Base-by-base conservation (phyloP, 2,888 invertebrate species). In the Stomorhina lunata region DNA sequence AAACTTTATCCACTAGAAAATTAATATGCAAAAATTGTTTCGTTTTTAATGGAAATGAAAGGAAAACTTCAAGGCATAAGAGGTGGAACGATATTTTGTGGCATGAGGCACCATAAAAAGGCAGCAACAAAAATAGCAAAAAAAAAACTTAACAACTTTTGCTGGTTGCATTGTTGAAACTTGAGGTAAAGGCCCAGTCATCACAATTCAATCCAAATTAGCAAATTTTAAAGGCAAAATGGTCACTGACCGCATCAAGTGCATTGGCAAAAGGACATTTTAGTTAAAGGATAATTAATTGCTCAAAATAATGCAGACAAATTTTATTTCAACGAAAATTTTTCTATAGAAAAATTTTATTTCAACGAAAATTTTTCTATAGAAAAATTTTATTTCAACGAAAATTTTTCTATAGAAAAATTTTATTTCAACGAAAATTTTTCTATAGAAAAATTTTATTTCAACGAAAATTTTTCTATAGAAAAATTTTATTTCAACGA, bases 171-270 rank as follows among this genome's bases (percentile, higher is more conserved):
- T 61, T 72, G 32, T 48, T 34, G 48, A 34, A 43, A 68, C 48
- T 61, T 10, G 53, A 63, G 25, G 34, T 61, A 66, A n/a, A 66
- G 66, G 57, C 48, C 76, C 25, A 17, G 7, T 6, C 71, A 48
- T 9, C 5, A 45, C 25, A 45, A 45, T 65, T 4, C 12, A 1
- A 20, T 40, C 0, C n/a, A n/a, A n/a, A 45, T 57, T 57, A 22
- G 10, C 22, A 29, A 59, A 48, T 29, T n/a, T n/a, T n/a, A n/a
- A n/a, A n/a, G 27, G 37, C 10, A 61, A 61, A 80, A 66, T 80
- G 80, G 87, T 86, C 87, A 87, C 84, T 87, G 87, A 87, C 87
- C 87, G 87, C 85, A 85, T 85, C 86, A 86, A 87, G 88, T 86
- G 85, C 86, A 86, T 85, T 85, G 73, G 65, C 66, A 80, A 83